Evolutionary conservation across 2,113 vertebrate genomes (phyloP), one percentile per base, ranked within the genome.

Genomic region (Macaca nemestrina): DNA sequence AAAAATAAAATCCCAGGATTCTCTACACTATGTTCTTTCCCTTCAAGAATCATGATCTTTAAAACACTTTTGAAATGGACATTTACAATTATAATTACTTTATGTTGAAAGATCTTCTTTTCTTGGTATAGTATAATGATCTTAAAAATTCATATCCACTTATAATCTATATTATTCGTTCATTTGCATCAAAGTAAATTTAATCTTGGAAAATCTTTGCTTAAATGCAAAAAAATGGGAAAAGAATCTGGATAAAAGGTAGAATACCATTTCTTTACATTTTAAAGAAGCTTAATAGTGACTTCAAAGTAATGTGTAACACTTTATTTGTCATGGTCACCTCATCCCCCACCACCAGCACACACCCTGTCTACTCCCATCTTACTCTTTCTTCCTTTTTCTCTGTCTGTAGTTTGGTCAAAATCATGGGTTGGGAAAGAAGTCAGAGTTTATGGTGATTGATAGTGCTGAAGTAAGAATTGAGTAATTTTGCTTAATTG

Each of bases 1-100:
- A 82, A 95, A 67, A 85, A 68, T 59, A 93, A 94, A 95, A n/a
- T 23, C 83, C 67, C 68, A 38, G 48, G 68, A 12, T 90, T 93
- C 35, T 27, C 35, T 7, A 0, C 45, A 27, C 11, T 50, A 1
- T 25, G 6, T 93, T 50, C 40, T 55, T 93, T 90, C 52, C 48
- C 7, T n/a, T 78, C 57, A 57, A 86, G 84, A 48, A 67, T 78
- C 40, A 20, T n/a, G 35, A 88, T 43, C 72, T 97, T 95, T 64
- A 78, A 79, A 81, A 88, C 84, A 38, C 35, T 80, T 94, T 84
- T 55, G 68, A 91, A 67, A 32, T 32, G 30, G 25, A 64, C 38
- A 88, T 78, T 85, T 95, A 88, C 16, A 57, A 76, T 82, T 64
- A 64, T 22, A 88, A 84, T 90, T 85, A 57, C 78, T 88, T 13